These are phyloP conservation scores for Tachina grossa DNA, from an alignment of 2,888 invertebrate species.

Conservation along the genomic window DNA sequence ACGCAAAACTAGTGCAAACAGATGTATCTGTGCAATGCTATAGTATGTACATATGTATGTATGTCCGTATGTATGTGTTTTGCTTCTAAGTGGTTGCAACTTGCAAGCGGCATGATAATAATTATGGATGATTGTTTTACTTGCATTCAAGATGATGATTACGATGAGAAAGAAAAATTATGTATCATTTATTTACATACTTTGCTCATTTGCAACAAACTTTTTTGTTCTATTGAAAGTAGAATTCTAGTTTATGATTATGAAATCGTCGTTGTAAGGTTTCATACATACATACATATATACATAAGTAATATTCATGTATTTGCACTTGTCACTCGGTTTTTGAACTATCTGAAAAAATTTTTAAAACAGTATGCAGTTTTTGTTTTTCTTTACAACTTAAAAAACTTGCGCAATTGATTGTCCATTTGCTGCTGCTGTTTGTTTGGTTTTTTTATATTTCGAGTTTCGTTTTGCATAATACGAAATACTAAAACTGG, in stretches of 20 bases:
- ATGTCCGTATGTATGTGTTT: not conserved
- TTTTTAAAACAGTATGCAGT: slow-evolving; percentile 10
- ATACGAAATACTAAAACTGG: slow-evolving; percentile 30
- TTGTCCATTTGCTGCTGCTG: slow-evolving; percentile 46
- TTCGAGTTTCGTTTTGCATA: slow-evolving; percentile 65
- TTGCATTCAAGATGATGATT: slow-evolving; percentile 16
- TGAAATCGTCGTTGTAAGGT: slow-evolving; percentile 55
- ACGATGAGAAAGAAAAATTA: slow-evolving; percentile 32
- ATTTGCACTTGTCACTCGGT: slow-evolving; percentile 55
- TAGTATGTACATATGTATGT: too few species aligned
- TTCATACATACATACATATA: slow-evolving; percentile 11
- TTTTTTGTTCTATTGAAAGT: slow-evolving; percentile 46
- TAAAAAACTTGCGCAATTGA: slow-evolving; percentile 53
- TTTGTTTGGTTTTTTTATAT: slow-evolving; percentile 44
- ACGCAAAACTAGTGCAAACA: too few species aligned
- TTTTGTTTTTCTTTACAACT: slow-evolving; percentile 13
- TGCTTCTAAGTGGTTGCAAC: slow-evolving; percentile 48
- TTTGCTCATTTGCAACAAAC: slow-evolving; percentile 3
- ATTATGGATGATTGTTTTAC: slow-evolving; percentile 53
- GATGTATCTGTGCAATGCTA: too few species aligned
- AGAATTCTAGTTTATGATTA: slow-evolving; percentile 63
- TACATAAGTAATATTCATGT: too few species aligned
- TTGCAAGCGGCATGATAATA: slow-evolving; percentile 47
- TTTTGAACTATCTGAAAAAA: slow-evolving; percentile 31
- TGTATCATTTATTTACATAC: slow-evolving; percentile 30